phyloP scores from a whole-genome alignment of 2,888 invertebrate species.

The Acronicta psi region DNA sequence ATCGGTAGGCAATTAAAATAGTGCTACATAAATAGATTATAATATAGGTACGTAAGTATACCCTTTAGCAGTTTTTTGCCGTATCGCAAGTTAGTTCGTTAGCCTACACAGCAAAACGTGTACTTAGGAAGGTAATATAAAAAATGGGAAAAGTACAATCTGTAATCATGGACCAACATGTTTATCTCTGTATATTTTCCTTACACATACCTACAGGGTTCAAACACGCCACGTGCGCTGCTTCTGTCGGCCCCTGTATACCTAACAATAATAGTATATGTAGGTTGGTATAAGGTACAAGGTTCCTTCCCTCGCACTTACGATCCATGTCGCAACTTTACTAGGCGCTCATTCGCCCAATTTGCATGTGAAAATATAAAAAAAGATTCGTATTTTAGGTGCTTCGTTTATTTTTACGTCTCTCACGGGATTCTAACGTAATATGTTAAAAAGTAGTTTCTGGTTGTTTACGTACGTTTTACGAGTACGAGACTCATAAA shows the following conservation, averaged over 20 bases:
- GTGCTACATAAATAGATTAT: too few relatives aligned
- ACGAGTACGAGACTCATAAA: constrained; percentile 34
- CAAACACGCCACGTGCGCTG: constrained; percentile 20
- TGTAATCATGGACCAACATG: constrained; percentile 27
- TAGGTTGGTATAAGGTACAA: constrained; percentile 6
- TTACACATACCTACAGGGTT: constrained; percentile 1
- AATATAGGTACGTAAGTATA: too few relatives aligned
- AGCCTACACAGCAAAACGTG: constrained; percentile 10
- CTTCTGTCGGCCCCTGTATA: neutral
- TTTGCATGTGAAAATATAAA: constrained; percentile 36
- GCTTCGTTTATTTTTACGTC: constrained; percentile 23
- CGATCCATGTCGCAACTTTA: constrained; percentile 38
- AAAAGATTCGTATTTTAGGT: constrained; percentile 19
- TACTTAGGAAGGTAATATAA: too few relatives aligned
- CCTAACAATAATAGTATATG: constrained; percentile 21
- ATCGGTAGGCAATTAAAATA: too few relatives aligned
- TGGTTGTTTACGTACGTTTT: constrained; percentile 30
- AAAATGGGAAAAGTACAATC: constrained; percentile 9
- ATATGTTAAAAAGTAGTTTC: constrained; percentile 36
- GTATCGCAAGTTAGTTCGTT: too few relatives aligned
- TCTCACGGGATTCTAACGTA: constrained; percentile 28
- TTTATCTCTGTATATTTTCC: constrained; percentile 30
- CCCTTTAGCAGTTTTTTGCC: too few relatives aligned
- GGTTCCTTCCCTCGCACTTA: constrained; percentile 26
- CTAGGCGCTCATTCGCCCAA: constrained; percentile 27